These are phyloP conservation scores for Leptonema lineaticorne DNA, from an alignment of 1,140 invertebrate species.

Conservation along the genomic window DNA sequence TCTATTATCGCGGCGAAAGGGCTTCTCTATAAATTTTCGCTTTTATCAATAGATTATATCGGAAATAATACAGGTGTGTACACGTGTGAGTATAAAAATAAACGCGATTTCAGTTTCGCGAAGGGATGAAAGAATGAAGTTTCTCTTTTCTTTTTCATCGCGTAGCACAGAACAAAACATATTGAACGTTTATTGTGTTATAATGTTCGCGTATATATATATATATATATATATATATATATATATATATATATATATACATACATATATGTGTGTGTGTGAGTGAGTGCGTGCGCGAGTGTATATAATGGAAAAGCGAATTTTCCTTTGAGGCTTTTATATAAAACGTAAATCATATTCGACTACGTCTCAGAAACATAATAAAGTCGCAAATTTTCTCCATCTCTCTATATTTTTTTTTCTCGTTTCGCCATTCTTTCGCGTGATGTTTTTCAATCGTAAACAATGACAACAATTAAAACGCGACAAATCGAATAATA, in stretches of 20 bases:
- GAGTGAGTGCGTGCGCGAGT: too few relatives aligned
- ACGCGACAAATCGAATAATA: neutral
- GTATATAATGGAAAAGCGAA: too few relatives aligned
- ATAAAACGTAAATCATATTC: constrained; percentile 14
- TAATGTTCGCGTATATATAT: too few relatives aligned
- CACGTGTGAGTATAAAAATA: constrained; percentile 4
- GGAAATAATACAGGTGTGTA: too few relatives aligned
- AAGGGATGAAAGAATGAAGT: neutral
- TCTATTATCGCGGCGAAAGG: too few relatives aligned
- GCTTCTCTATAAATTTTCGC: neutral
- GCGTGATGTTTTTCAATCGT: neutral
- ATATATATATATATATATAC: too few relatives aligned
- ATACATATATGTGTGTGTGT: too few relatives aligned
- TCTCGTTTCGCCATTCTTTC: neutral
- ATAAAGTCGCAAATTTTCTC: neutral
- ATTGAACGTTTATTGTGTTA: constrained; percentile 16
- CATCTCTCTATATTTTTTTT: neutral
- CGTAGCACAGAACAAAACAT: constrained; percentile 7
- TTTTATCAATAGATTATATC: constrained; percentile 12
- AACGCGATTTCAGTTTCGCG: neutral
- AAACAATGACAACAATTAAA: neutral
- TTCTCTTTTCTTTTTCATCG: too few relatives aligned
- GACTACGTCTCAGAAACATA: neutral
- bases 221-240: too few relatives aligned
- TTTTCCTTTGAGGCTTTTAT: constrained; percentile 15